Evolutionary conservation across 2,113 vertebrate genomes (phyloP), one percentile per base, ranked within the genome.

Genomic region (Mastomys natalensis): DNA sequence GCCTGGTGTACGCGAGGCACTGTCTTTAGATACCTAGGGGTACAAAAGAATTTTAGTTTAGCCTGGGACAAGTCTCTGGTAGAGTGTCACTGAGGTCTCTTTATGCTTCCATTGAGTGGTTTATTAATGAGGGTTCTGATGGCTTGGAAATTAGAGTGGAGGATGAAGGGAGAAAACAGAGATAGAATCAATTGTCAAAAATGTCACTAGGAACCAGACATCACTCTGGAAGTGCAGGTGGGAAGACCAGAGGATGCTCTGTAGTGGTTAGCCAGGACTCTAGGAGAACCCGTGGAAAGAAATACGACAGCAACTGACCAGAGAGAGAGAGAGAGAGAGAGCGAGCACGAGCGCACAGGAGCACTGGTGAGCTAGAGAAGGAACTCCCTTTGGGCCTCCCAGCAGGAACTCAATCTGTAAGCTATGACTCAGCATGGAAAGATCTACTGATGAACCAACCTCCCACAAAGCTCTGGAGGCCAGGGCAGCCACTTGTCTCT

Each of bases 281-380:
- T 34, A 53, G 64, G 85, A 51, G 31, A 51, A 31, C 84, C 17
- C 51, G 84, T 60, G 21, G 17, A 68, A 37, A 37, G 22, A 22
- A 87, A 78, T 51, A 37, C 51, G 48, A n/a, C 31, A 11, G 5
- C 62, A 31, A 60, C 15, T 4, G 72, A 60, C 13, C 5, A 26
- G 19, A 29, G 37, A 7, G 12, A 10, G 19, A 6, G 43, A 15
- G 43, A 48, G 24, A 15, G 66, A 66, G 12, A 16, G 19, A 29
- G 37, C 3, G 12, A 10, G 19, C 3, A 31, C 7, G 24, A 15
- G 24, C 7, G 73, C 51, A 6, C 6, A 9, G 0, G 60, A 5
- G 22, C 55, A 58, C 15, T 58, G 16, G 55, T 58, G 17, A 62
- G 22, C 45, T 15, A 13, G n/a, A 10, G 16, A 40, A n/a, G 15